Percentiles rank a stretch among this genome's conserved stretches.
phyloP scores from a whole-genome alignment of 2,888 invertebrate species.

The Tupiocoris notatus region DNA sequence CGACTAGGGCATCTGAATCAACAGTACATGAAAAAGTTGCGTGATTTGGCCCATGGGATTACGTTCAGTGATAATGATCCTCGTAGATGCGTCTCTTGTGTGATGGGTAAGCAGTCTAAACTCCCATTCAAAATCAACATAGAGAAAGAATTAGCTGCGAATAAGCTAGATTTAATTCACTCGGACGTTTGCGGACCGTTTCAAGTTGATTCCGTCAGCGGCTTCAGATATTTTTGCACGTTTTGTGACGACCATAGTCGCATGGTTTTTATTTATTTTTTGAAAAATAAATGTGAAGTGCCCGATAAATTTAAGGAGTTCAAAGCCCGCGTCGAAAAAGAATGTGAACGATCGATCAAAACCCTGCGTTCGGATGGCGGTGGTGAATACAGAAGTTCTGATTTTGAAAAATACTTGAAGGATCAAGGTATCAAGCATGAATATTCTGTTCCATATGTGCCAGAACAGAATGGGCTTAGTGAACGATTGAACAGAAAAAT shows the following conservation, averaged over 20 bases:
- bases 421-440: not conserved
- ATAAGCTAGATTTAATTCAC: too few relatives aligned
- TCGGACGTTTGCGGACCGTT: too few relatives aligned
- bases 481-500: too few relatives aligned
- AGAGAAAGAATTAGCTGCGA: not conserved
- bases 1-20: conserved; percentile 1
- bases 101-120: conserved; percentile 4
- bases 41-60: not conserved
- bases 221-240: conserved; percentile 37
- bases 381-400: conserved; percentile 46
- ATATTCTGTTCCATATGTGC: not conserved
- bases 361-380: conserved; percentile 32
- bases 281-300: conserved; percentile 18
- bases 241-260: conserved; percentile 23
- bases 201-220: conserved; percentile 48
- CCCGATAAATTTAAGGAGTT: conserved; percentile 16
- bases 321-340: conserved; percentile 21
- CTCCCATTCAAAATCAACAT: not conserved
- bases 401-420: conserved; percentile 19
- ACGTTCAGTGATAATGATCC: not conserved
- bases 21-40: not conserved
- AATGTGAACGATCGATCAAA: conserved; percentile 16
- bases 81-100: conserved; percentile 1
- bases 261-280: conserved; percentile 24
- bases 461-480: not conserved